Evolutionary conservation across 2,113 vertebrate genomes (phyloP).

Genomic region (Oryzias melastigma): DNA sequence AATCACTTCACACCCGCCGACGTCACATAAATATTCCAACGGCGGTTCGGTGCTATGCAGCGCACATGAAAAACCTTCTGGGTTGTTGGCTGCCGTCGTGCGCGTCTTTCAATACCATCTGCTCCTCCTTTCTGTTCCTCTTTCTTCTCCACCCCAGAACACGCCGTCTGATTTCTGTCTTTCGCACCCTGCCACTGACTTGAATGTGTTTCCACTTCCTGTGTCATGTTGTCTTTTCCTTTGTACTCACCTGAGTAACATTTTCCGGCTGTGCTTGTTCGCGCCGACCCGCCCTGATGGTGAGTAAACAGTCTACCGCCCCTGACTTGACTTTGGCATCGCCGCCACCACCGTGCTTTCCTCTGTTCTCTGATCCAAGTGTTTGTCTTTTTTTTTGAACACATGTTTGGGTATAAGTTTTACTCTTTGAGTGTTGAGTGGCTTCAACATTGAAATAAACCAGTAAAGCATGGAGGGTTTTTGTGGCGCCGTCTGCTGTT

Average conservation of each 20-base stretch:
- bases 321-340: slow-evolving; percentile 14
- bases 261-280: slow-evolving; percentile 50
- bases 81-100: too few species aligned
- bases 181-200: slow-evolving; percentile 19
- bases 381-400: slow-evolving; percentile 29
- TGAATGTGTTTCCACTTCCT: slow-evolving; percentile 21
- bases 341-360: slow-evolving; percentile 20
- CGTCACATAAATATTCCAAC: slow-evolving; percentile 27
- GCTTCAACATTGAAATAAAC: slow-evolving; percentile 9
- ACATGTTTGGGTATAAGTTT: neutral
- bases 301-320: slow-evolving; percentile 41
- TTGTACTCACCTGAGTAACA: slow-evolving; percentile 59
- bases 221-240: slow-evolving; percentile 17
- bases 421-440: neutral
- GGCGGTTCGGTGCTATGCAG: slow-evolving; percentile 19
- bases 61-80: neutral
- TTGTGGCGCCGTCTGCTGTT: neutral
- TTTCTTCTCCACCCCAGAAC: slow-evolving; percentile 21
- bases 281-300: slow-evolving; percentile 21
- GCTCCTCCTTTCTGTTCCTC: slow-evolving; percentile 31
- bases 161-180: slow-evolving; percentile 22
- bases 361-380: slow-evolving; percentile 19
- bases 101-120: slow-evolving; percentile 17
- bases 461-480: neutral
- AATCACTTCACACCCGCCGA: slow-evolving; percentile 52